A percentile compares a stretch with the other conserved stretches of the same genome.
Conservation (phyloP, 2,797 vertebrate species). For the Crenuchus spilurus region DNA sequence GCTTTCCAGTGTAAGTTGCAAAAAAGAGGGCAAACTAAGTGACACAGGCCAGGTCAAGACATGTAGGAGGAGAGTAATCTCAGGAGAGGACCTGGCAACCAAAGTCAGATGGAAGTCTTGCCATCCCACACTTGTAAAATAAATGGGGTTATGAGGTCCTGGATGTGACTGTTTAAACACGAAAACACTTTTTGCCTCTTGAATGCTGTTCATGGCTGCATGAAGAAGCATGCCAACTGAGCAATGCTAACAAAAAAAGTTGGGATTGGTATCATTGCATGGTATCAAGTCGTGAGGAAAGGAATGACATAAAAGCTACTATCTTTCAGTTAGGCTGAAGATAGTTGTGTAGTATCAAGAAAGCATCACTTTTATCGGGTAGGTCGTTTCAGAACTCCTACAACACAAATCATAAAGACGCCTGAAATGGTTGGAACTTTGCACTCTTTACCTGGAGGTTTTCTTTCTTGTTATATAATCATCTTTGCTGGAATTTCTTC, state of each 20-base stretch:
- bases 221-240: neutral
- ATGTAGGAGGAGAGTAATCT: constrained; percentile 6
- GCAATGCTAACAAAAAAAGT: neutral
- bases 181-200: neutral
- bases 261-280: neutral
- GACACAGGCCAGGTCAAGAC: constrained; percentile 22
- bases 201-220: neutral
- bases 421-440: neutral
- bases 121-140: neutral
- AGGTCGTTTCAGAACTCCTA: neutral
- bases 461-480: neutral
- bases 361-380: neutral
- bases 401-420: neutral
- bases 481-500: neutral
- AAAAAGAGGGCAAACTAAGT: constrained; percentile 35
- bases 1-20: constrained; percentile 21
- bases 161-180: neutral
- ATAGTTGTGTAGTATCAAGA: neutral
- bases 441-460: neutral
- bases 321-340: neutral
- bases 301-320: neutral
- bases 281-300: neutral
- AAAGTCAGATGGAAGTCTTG: constrained; percentile 35
- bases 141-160: neutral
- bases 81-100: constrained; percentile 36